These are phyloP conservation scores for Aplocera efformata DNA, from an alignment of 2,888 invertebrate species.

Conservation along the genomic window DNA sequence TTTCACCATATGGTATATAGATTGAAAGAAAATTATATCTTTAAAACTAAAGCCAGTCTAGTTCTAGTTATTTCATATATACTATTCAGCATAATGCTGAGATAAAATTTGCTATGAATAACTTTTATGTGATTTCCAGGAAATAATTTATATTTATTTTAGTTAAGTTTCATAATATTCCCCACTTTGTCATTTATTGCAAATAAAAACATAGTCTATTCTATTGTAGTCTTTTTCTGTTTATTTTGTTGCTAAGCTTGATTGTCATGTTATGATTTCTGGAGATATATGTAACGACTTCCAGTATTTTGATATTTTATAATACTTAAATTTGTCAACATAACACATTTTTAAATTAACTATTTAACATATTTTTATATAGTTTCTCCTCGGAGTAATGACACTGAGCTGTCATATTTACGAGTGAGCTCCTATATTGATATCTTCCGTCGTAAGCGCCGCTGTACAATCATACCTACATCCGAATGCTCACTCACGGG, in stretches of 20 bases:
- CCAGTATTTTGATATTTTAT: constrained; percentile 19
- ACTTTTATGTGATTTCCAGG: too few relatives aligned
- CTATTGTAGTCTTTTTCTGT: constrained; percentile 2
- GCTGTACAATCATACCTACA: too few relatives aligned
- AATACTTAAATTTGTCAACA: constrained; percentile 14
- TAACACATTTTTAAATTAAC: constrained; percentile 1
- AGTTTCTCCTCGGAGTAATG: constrained; percentile 17
- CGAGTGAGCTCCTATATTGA: constrained; percentile 10
- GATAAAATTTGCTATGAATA: too few relatives aligned
- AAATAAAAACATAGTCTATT: too few relatives aligned
- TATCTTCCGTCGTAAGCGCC: constrained; percentile 23
- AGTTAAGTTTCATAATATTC: too few relatives aligned
- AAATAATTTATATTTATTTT: too few relatives aligned
- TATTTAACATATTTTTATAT: constrained; percentile 12
- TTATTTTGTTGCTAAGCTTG: constrained; percentile 1
- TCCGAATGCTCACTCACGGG: constrained; percentile 17
- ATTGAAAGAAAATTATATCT: too few relatives aligned
- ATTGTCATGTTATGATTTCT: constrained; percentile 15
- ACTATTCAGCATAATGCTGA: too few relatives aligned
- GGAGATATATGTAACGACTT: constrained; percentile 15
- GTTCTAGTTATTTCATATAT: too few relatives aligned
- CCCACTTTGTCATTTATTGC: too few relatives aligned
- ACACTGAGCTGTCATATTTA: constrained; percentile 15
- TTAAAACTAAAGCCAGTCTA: too few relatives aligned
- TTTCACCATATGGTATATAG: too few relatives aligned